These are phyloP conservation scores for Helicoverpa armigera DNA, from an alignment of 1,140 invertebrate species.

Conservation along the genomic window DNA sequence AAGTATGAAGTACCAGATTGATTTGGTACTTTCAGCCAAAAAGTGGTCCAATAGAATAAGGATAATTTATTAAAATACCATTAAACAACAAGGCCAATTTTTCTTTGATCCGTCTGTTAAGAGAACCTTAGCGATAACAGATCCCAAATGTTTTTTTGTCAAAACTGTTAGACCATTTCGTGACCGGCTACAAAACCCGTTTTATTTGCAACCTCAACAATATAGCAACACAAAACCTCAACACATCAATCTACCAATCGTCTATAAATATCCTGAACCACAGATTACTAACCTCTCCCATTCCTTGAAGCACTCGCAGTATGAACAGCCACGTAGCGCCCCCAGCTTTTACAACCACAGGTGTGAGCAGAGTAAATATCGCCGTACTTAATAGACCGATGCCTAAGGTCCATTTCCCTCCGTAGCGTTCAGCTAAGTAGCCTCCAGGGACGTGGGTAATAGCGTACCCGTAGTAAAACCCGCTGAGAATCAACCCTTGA, in stretches of 20 bases:
- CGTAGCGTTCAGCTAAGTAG: constrained; percentile 87
- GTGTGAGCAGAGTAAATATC: constrained; percentile 87
- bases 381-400: constrained; percentile 88
- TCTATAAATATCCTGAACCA: background rate
- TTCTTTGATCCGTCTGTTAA: too few relatives aligned
- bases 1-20: too few relatives aligned
- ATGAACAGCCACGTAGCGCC: constrained; percentile 88
- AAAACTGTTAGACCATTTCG: too few relatives aligned
- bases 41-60: too few relatives aligned
- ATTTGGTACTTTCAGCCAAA: too few relatives aligned
- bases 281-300: constrained; percentile 86
- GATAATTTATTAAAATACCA: too few relatives aligned
- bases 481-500: constrained; percentile 87
- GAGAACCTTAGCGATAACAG: too few relatives aligned
- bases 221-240: too few relatives aligned
- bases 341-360: constrained; percentile 82
- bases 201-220: too few relatives aligned
- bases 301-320: constrained; percentile 89
- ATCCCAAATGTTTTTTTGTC: too few relatives aligned
- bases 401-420: constrained; percentile 88
- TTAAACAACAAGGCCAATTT: too few relatives aligned
- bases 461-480: constrained; percentile 89
- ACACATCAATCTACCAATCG: background rate
- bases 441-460: constrained; percentile 89
- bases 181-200: too few relatives aligned